Percentiles rank a stretch among this genome's conserved stretches.
Conservation (phyloP, 2,113 vertebrate species). For the Oenanthe melanoleuca region DNA sequence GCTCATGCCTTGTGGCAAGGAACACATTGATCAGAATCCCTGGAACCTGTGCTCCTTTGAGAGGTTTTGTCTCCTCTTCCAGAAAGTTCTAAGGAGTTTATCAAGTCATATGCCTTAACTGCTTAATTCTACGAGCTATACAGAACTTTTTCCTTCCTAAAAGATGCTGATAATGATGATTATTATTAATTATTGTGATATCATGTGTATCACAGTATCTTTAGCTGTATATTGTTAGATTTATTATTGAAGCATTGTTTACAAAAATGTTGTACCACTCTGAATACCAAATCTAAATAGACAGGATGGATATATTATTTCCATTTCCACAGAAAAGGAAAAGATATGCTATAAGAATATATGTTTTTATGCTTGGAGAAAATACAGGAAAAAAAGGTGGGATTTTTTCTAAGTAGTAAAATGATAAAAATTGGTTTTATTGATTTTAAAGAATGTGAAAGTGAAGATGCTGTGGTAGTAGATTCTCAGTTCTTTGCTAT, state of each 20-base stretch:
- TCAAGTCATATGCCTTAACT: neutral
- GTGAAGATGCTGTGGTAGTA: neutral
- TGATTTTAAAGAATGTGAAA: neutral
- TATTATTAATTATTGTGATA: neutral
- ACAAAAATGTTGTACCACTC: neutral
- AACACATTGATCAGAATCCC: neutral
- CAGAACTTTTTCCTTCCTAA: neutral
- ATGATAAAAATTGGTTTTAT: neutral
- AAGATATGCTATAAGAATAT: neutral
- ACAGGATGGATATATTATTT: neutral
- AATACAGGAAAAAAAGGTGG: neutral
- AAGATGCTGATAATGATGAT: neutral
- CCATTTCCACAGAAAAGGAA: neutral
- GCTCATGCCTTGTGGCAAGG: neutral
- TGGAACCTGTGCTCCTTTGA: neutral
- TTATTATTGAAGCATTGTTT: accelerated
- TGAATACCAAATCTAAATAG: neutral
- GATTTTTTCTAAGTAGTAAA: neutral
- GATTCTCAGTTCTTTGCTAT: neutral
- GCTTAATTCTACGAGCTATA: neutral
- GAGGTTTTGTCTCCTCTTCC: neutral
- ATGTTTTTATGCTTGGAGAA: neutral
- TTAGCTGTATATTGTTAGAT: neutral
- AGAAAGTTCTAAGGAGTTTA: neutral
- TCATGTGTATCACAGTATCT: neutral